Conservation (phyloP, 2,797 vertebrate species). For the Tiaroga cobitis region DNA sequence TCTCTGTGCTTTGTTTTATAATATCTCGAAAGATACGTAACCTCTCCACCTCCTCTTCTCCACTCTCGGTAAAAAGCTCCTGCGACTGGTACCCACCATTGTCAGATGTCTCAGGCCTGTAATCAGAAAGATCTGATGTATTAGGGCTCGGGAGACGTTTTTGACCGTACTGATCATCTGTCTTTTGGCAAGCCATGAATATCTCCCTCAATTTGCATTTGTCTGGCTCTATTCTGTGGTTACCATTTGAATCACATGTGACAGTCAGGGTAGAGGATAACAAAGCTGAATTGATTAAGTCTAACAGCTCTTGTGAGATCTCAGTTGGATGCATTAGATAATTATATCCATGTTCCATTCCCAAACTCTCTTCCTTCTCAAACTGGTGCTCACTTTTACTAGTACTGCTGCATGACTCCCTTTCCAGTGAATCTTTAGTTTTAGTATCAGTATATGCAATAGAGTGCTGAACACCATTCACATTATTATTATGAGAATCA, state of each 20-base stretch:
- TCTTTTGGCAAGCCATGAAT: conserved; percentile 67
- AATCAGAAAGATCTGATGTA: conserved; percentile 90
- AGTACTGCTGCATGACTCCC: conserved; percentile 4
- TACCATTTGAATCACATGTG: conserved; percentile 81
- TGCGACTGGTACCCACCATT: conserved; percentile 76
- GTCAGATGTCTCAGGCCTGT: conserved; percentile 85
- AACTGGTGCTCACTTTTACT: conserved; percentile 38
- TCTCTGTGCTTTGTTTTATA: conserved; percentile 71
- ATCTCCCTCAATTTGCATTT: conserved; percentile 67
- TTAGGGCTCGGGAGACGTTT: conserved; percentile 81
- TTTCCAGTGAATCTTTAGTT: conserved; percentile 4
- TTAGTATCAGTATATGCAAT: background rate
- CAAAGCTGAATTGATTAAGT: conserved; percentile 77
- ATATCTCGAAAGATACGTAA: conserved; percentile 57
- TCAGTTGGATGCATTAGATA: conserved; percentile 66
- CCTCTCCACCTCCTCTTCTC: conserved; percentile 74
- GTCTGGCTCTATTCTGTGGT: conserved; percentile 73
- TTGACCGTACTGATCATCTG: conserved; percentile 68
- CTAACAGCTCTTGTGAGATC: conserved; percentile 78
- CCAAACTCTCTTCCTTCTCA: conserved; percentile 56
- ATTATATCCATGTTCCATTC: conserved; percentile 39
- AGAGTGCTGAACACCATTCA: conserved; percentile 2
- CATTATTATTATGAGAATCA: conserved; percentile 1
- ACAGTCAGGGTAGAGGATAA: conserved; percentile 82
- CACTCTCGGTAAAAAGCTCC: conserved; percentile 80